Evolutionary conservation across 2,888 invertebrate species (phyloP).

Genomic region (Lomographa bimaculata): DNA sequence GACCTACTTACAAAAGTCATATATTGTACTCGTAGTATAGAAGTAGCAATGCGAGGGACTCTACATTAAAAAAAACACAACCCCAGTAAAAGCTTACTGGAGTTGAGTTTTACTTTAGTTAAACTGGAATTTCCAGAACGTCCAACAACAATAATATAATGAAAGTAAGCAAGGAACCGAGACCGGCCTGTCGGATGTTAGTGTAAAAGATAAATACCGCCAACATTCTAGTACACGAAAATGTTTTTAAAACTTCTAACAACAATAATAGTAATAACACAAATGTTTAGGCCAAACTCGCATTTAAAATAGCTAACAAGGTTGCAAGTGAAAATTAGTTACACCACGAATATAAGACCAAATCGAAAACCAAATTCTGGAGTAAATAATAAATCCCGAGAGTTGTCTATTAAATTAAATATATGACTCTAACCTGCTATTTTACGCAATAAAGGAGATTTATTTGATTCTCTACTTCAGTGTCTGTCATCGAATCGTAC

Average conservation of each 20-base stretch:
- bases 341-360: too few relatives aligned
- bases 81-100: too few relatives aligned
- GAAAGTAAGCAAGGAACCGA: too few relatives aligned
- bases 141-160: too few relatives aligned
- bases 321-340: slow-evolving; percentile 1
- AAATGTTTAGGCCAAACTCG: slow-evolving; percentile 4
- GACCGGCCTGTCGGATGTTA: background rate
- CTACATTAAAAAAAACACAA: too few relatives aligned
- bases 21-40: too few relatives aligned
- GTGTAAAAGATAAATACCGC: slow-evolving; percentile 3
- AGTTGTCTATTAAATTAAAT: background rate
- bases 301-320: slow-evolving; percentile 18
- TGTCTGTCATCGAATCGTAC: background rate
- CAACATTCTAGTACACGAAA: slow-evolving; percentile 5
- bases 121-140: too few relatives aligned
- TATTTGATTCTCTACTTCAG: slow-evolving; percentile 1
- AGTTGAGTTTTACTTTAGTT: too few relatives aligned
- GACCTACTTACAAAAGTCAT: too few relatives aligned
- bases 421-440: background rate
- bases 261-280: slow-evolving; percentile 3
- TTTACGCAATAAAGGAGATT: background rate
- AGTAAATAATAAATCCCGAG: too few relatives aligned
- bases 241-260: slow-evolving; percentile 10
- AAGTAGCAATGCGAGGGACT: too few relatives aligned
- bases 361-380: too few relatives aligned